Evolutionary conservation across 2,113 vertebrate species (phyloP).

Genomic region (Meles meles): DNA sequence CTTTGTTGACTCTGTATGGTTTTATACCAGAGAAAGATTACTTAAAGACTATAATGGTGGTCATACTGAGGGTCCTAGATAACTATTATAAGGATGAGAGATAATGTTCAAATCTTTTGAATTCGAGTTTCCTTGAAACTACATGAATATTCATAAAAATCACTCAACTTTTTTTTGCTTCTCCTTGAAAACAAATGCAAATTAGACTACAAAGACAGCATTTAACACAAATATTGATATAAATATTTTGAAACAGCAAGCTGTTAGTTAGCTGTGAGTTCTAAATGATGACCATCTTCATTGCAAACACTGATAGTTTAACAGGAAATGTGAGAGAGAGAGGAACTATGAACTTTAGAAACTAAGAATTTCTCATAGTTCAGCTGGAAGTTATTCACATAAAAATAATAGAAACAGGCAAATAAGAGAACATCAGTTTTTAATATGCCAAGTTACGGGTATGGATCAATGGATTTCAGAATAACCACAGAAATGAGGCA

Average conservation of each 20-base stretch:
- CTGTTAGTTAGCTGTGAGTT: slow-evolving; percentile 10
- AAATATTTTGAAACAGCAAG: slow-evolving; percentile 42
- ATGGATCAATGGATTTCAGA: neutral
- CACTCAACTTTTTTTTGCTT: neutral
- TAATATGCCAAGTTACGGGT: neutral
- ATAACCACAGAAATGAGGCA: neutral
- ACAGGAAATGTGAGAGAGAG: neutral
- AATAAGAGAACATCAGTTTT: neutral
- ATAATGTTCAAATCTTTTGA: neutral
- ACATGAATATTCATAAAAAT: neutral
- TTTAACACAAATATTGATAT: slow-evolving; percentile 29
- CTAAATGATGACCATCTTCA: neutral
- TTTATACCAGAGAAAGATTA: neutral
- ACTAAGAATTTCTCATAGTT: neutral
- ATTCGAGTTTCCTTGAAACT: neutral
- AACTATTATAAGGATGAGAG: neutral
- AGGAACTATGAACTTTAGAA: neutral
- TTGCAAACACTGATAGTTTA: neutral
- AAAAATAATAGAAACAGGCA: neutral
- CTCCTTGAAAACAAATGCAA: slow-evolving; percentile 46
- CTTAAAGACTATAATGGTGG: neutral
- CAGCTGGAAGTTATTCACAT: neutral
- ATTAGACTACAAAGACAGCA: slow-evolving; percentile 31
- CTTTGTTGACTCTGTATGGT: neutral
- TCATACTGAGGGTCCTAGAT: neutral